Conservation (phyloP, 2,888 invertebrate species). For the Neocrepidodera transversa region DNA sequence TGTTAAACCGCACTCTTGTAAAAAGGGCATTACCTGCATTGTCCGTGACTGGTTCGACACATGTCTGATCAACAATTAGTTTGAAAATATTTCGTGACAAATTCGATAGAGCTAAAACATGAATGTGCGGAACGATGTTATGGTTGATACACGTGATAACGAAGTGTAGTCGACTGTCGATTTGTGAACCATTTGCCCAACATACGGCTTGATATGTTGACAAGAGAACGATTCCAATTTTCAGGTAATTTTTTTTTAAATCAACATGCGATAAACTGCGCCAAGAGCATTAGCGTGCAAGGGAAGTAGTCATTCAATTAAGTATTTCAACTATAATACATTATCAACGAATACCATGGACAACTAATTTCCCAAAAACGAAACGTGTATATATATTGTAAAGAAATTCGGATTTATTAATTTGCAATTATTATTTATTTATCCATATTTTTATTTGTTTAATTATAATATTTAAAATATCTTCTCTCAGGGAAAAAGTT, state of each 20-base stretch:
- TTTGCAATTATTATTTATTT: no score
- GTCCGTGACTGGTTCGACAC: slow-evolving; percentile 54
- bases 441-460: no score
- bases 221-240: slow-evolving; percentile 54
- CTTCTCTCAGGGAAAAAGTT: no score
- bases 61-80: slow-evolving; percentile 57
- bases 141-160: slow-evolving; percentile 21
- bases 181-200: slow-evolving; percentile 38
- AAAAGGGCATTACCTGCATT: slow-evolving; percentile 53
- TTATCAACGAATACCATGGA: neutral
- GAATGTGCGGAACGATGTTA: slow-evolving; percentile 4
- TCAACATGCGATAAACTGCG: slow-evolving; percentile 45
- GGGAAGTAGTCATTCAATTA: slow-evolving; percentile 27
- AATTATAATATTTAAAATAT: no score
- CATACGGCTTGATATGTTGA: slow-evolving; percentile 60
- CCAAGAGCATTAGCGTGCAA: slow-evolving; percentile 35
- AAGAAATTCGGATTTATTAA: no score
- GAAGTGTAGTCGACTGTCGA: slow-evolving; percentile 40
- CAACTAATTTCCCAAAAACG: no score
- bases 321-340: neutral
- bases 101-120: slow-evolving; percentile 43
- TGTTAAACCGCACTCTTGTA: slow-evolving; percentile 55
- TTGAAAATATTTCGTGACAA: slow-evolving; percentile 56
- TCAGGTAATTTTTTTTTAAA: slow-evolving; percentile 44
- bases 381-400: no score